A percentile compares a stretch with the other conserved stretches of the same genome.
Conservation (phyloP, 2,797 vertebrate species). For the Malurus leucopterus region DNA sequence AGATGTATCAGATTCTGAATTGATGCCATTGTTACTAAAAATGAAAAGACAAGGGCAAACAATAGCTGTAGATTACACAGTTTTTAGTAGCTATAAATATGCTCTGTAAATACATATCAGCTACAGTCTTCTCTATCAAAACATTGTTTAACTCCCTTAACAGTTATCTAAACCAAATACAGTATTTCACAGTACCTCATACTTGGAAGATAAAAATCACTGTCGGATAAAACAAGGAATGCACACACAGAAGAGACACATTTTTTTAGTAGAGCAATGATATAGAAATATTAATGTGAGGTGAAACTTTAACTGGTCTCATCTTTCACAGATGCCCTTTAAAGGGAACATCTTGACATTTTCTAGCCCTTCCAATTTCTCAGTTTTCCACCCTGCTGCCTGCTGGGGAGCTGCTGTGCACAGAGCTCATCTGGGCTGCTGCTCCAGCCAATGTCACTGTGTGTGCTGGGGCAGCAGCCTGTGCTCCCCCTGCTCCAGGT, state of each 20-base stretch:
- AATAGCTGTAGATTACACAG: not conserved
- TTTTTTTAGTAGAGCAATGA: not conserved
- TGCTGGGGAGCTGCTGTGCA: not conserved
- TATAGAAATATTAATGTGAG: not conserved
- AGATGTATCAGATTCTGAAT: not conserved
- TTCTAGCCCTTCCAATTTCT: not conserved
- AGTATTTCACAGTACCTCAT: not conserved
- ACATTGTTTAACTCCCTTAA: not conserved
- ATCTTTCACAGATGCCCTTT: not conserved
- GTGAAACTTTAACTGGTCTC: not conserved
- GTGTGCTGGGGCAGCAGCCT: not conserved
- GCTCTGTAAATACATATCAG: not conserved
- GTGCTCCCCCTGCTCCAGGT: not conserved
- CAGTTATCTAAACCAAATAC: not conserved
- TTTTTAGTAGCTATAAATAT: not conserved
- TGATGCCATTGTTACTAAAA: not conserved
- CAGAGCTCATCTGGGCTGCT: not conserved
- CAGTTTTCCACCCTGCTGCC: not conserved
- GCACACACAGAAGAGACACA: not conserved
- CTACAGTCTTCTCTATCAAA: not conserved
- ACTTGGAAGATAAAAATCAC: not conserved
- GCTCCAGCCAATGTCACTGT: accelerated
- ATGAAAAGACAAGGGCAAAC: not conserved
- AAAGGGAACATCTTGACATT: not conserved
- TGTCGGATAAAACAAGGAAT: not conserved